Evolutionary conservation across 2,113 vertebrate species (phyloP), one percentile per base, ranked within the genome.

Genomic region (Heteronetta atricapilla): DNA sequence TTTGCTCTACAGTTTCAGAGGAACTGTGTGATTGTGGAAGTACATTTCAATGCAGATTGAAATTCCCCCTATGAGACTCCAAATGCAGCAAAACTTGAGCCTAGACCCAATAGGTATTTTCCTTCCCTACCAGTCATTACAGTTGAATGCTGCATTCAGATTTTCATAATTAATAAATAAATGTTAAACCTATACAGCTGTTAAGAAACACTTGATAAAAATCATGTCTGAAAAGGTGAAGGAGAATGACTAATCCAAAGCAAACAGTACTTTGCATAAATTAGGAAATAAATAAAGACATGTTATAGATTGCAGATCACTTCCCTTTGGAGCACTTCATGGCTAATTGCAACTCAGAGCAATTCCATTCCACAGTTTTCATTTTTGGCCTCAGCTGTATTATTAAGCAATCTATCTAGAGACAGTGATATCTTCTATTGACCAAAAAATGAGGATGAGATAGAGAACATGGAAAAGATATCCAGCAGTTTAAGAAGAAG

Each of bases 241-340:
- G 33, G 62, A 90, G 69, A 79, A 93, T 87, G 84, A 94, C 33
- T 93, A 74, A 95, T 84, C 48, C 56, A 95, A 90, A 92, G 36
- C 42, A 92, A 95, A 81, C 44, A 82, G 40, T 56, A 58, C 55
- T 97, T 96, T 96, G 80, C 95, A 95, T 96, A 93, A 92, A 86
- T 95, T 95, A 93, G 92, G 93, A 92, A 84, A 95, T 89, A 89
- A 91, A 73, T 90, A 63, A 52, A 62, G 55, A 70, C 17, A 44
- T 36, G 72, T 70, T 69, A 81, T 85, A 83, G 69, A 88, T 48
- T 42, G 17, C 62, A 80, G 58, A 46, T 5, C 58, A 81, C 68
- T 94, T 95, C 75, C 75, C 60, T 73, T 92, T 89, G 68, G 78
- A 94, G 68, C 36, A 46, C 34, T 86, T 58, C 29, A 33, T 55